Conservation (phyloP, 1,140 invertebrate species). For the Trissolcus basalis region DNA sequence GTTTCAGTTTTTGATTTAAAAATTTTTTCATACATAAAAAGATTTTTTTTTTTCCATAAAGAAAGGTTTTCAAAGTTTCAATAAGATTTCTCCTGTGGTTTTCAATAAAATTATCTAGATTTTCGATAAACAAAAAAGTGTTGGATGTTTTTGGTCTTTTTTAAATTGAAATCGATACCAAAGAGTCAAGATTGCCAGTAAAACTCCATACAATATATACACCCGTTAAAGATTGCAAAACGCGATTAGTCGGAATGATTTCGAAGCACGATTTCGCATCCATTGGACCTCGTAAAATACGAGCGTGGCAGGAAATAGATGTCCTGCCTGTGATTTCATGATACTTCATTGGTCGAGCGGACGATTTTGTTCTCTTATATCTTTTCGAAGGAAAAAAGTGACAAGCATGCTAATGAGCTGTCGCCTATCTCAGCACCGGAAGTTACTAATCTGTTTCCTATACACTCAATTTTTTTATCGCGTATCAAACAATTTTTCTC, state of each 20-base stretch:
- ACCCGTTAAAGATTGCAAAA: slow-evolving; percentile 38
- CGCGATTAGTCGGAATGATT: slow-evolving; percentile 54
- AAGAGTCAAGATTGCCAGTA: slow-evolving; percentile 40
- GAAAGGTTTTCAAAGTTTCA: too few relatives aligned
- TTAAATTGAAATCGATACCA: slow-evolving; percentile 40
- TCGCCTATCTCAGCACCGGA: slow-evolving; percentile 47
- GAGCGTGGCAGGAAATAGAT: slow-evolving; percentile 52
- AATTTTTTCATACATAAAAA: too few relatives aligned
- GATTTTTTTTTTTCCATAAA: too few relatives aligned
- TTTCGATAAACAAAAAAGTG: background rate
- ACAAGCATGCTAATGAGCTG: slow-evolving; percentile 51
- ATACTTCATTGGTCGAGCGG: slow-evolving; percentile 37
- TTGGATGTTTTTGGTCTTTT: slow-evolving; percentile 27
- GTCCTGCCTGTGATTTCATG: slow-evolving; percentile 53
- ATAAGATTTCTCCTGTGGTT: too few relatives aligned
- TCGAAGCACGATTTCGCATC: slow-evolving; percentile 54
- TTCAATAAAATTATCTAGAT: too few relatives aligned
- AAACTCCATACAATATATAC: slow-evolving; percentile 47
- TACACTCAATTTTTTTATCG: slow-evolving; percentile 6
- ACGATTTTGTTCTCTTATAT: slow-evolving; percentile 46
- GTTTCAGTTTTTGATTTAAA: too few relatives aligned
- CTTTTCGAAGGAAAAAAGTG: slow-evolving; percentile 42
- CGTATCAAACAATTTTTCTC: too few relatives aligned
- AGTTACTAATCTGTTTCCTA: slow-evolving; percentile 30
- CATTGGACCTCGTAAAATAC: slow-evolving; percentile 52